Conservation (phyloP, 2,113 vertebrate genomes). For the Pygoscelis antarcticus region DNA sequence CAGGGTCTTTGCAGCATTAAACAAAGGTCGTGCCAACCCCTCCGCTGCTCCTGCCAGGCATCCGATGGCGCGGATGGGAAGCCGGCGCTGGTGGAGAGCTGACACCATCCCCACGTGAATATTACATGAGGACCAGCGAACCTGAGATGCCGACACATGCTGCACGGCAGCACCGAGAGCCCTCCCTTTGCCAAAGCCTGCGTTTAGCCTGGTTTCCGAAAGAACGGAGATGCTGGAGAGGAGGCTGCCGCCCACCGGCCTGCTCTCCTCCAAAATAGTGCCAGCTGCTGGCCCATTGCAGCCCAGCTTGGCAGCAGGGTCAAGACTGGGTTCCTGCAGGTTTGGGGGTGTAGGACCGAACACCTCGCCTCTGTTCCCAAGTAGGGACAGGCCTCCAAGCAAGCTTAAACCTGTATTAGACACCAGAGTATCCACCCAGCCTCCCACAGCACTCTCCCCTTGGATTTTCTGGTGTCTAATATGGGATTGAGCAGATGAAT, state of each 20-base stretch:
- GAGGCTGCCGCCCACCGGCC: not conserved
- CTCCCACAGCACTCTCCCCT: not conserved
- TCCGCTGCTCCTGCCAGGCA: not conserved
- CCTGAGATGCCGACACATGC: slow-evolving; percentile 73
- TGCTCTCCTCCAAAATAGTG: not conserved
- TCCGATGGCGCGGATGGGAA: slow-evolving; percentile 38
- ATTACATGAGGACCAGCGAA: slow-evolving; percentile 80
- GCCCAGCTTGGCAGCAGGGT: not conserved
- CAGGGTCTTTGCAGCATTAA: not conserved
- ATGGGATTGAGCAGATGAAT: fast-evolving
- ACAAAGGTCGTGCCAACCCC: not conserved
- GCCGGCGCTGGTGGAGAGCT: slow-evolving; percentile 55
- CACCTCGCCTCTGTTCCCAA: fast-evolving
- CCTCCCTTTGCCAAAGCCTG: not conserved
- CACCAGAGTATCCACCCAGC: not conserved
- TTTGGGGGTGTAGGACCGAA: fast-evolving
- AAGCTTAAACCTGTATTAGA: fast-evolving
- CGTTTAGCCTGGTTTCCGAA: not conserved
- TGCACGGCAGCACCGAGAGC: not conserved
- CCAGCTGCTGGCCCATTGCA: not conserved
- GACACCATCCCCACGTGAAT: slow-evolving; percentile 81
- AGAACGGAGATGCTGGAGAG: fast-evolving
- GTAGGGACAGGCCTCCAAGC: fast-evolving
- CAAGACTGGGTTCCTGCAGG: fast-evolving
- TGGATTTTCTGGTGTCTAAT: not conserved